Percentiles rank a stretch among this genome's conserved stretches.
phyloP scores from a whole-genome alignment of 2,113 vertebrate genomes.

The Serinus canaria region DNA sequence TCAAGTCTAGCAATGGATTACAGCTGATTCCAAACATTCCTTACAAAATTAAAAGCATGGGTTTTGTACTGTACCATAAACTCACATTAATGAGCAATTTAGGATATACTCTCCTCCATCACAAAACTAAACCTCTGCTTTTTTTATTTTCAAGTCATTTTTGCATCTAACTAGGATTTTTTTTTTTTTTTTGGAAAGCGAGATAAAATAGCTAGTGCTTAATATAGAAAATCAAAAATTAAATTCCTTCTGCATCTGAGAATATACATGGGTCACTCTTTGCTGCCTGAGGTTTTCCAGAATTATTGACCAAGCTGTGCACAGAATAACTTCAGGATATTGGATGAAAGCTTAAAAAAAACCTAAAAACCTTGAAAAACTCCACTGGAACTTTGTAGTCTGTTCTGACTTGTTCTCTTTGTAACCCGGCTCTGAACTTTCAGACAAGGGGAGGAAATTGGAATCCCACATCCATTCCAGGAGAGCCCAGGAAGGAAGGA shows the following conservation, averaged over 20 bases:
- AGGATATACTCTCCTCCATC: slow-evolving; percentile 61
- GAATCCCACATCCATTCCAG: slow-evolving; percentile 3
- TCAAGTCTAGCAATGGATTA: slow-evolving; percentile 43
- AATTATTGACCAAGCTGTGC: slow-evolving; percentile 62
- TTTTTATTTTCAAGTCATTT: slow-evolving; percentile 32
- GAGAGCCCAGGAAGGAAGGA: neutral
- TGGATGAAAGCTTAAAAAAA: neutral
- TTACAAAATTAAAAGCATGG: slow-evolving; percentile 17
- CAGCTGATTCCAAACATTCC: neutral
- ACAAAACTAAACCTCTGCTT: slow-evolving; percentile 63
- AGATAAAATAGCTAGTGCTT: slow-evolving; percentile 66
- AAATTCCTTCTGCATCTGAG: slow-evolving; percentile 59
- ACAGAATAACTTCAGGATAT: slow-evolving; percentile 7
- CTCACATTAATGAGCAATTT: slow-evolving; percentile 48
- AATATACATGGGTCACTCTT: slow-evolving; percentile 44
- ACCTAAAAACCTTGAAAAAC: neutral
- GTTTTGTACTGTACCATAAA: slow-evolving; percentile 57
- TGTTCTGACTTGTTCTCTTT: neutral
- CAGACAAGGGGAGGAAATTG: neutral
- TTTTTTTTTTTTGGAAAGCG: slow-evolving; percentile 73
- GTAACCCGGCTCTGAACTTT: neutral
- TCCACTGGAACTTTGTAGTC: neutral
- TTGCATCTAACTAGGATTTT: slow-evolving; percentile 33
- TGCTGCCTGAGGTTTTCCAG: slow-evolving; percentile 68
- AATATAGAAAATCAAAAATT: slow-evolving; percentile 57